Evolutionary conservation across 2,113 vertebrate species (phyloP), one percentile per base, ranked within the genome.

Genomic region (Amphilophus citrinellus): DNA sequence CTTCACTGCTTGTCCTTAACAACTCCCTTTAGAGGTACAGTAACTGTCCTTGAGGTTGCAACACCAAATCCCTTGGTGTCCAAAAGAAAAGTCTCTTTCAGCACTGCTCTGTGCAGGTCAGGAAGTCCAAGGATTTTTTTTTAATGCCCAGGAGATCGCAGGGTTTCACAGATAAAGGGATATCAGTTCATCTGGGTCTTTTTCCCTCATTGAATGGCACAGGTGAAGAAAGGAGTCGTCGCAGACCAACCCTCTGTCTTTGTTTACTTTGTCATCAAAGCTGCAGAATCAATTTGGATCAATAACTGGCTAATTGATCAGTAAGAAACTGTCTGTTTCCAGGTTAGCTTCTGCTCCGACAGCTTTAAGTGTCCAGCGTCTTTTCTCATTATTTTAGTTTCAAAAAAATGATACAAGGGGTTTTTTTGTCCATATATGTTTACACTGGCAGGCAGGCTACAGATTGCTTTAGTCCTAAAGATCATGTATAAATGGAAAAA

Each of bases 1-100:
- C 95, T 96, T 95, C 95, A 90, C 85, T 71, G 65, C 50, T 80
- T 57, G 86, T 90, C 89, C 80, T 88, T 76, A 77, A 85, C 83
- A 79, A 68, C 84, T 94, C 90, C 93, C 86, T 87, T 91, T 90
- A 84, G 83, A 91, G 80, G 86, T 89, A 78, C 87, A 61, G 32
- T 65, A 27, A 62, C 24, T 80, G 87, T 90, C 84, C 66, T 82
- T 79, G 84, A 91, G 85, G 81, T 75, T 20, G 77, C 61, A 80
- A 93, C 90, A 89, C 68, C 79, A 73, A 88, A 87, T 84, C 87
- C 89, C 71, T 73, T 24, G 76, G 84, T 76, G 68, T 86, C 47
- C 61, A 22, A 4, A 63, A 66, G 39, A 61, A 65, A 47, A n/a
- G 77, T 87, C 7, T 84, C 68, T 87, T 63, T 85, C 80, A 82